Percentiles rank a stretch among this genome's conserved stretches.
These are phyloP conservation scores for Trichechus manatus DNA, from an alignment of 2,113 vertebrate genomes.

Conservation along the genomic window DNA sequence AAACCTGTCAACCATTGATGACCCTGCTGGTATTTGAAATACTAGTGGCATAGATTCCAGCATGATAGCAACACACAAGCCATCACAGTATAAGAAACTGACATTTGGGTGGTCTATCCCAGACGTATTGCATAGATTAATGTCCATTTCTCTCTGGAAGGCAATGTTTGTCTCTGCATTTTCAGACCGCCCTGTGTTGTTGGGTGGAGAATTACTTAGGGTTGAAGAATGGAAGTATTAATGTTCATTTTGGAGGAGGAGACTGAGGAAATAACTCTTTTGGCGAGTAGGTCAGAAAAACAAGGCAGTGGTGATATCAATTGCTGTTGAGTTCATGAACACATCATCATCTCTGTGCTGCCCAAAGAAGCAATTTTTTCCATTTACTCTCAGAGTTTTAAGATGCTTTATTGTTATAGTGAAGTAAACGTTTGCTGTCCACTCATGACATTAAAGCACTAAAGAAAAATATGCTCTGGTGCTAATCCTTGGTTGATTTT, in stretches of 20 bases:
- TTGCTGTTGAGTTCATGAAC: not conserved
- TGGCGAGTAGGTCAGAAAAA: not conserved
- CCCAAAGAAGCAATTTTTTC: not conserved
- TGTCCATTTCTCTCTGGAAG: not conserved
- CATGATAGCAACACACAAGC: not conserved
- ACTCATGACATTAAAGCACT: constrained; percentile 28
- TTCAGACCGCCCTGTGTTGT: not conserved
- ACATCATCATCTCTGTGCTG: not conserved
- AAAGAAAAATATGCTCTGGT: constrained; percentile 17
- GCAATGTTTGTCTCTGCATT: not conserved
- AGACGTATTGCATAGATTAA: not conserved
- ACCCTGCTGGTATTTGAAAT: not conserved
- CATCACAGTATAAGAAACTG: not conserved
- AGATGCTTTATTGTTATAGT: not conserved
- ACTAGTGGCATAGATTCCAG: not conserved
- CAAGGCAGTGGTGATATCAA: not conserved
- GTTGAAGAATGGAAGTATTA: not conserved
- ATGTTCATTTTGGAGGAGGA: not conserved
- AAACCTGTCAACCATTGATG: not conserved
- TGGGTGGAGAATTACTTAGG: not conserved
- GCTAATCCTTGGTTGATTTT: constrained; percentile 35
- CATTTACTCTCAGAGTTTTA: constrained; percentile 39
- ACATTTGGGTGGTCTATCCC: not conserved
- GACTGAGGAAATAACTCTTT: not conserved
- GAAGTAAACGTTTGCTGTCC: constrained; percentile 3